Evolutionary conservation across 37 sponge, comb jelly and placozoan species (phyloP).

Genomic region (Corticium candelabrum): DNA sequence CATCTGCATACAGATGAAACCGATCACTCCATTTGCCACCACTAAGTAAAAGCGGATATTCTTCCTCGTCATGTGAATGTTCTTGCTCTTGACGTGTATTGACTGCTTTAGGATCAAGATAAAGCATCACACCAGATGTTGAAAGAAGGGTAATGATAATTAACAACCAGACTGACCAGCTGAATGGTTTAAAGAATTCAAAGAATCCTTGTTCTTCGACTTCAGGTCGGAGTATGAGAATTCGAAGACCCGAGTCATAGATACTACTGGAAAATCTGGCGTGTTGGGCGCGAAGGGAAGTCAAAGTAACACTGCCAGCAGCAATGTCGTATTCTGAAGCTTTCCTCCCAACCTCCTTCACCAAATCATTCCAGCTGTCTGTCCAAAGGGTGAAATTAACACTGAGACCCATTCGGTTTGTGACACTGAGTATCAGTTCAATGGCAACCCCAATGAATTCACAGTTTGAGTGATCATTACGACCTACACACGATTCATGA

Average conservation of each 20-base stretch:
- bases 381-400: constrained; percentile 1
- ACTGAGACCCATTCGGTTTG: neutral
- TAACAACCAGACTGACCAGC: neutral
- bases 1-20: neutral
- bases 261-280: neutral
- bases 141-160: neutral
- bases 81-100: too few species aligned
- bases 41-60: too few species aligned
- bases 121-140: neutral
- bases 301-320: neutral
- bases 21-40: neutral
- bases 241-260: neutral
- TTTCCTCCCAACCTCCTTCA: neutral
- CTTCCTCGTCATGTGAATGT: too few species aligned
- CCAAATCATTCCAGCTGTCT: neutral
- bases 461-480: neutral
- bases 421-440: neutral
- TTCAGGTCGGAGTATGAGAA: neutral
- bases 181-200: neutral
- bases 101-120: neutral
- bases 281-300: neutral
- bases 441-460: neutral
- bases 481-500: neutral
- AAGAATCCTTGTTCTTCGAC: neutral
- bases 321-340: neutral